Conservation (phyloP, 2,888 invertebrate genomes). For the Folsomia manolachei region DNA sequence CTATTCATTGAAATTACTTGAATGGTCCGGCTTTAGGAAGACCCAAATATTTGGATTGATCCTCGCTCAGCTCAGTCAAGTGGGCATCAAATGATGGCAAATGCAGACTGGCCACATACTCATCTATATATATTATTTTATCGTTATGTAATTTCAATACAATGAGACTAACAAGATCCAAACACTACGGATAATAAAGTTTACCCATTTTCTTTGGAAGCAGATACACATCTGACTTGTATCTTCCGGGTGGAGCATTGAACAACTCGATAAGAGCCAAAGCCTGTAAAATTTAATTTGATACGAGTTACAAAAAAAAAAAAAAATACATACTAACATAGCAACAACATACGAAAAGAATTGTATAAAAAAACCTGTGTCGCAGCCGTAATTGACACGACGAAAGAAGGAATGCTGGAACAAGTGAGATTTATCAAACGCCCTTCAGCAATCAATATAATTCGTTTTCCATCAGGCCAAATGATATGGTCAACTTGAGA, state of each 20-base stretch:
- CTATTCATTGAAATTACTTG: constrained; percentile 40
- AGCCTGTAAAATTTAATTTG: constrained; percentile 58
- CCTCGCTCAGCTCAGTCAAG: constrained; percentile 90
- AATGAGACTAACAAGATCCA: no score
- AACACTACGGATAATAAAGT: constrained; percentile 29
- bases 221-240: constrained; percentile 95
- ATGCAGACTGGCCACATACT: constrained; percentile 95
- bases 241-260: constrained; percentile 90
- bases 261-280: constrained; percentile 94
- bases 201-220: constrained; percentile 97
- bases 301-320: background rate
- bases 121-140: constrained; percentile 63
- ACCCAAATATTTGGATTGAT: constrained; percentile 96
- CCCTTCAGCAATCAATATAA: constrained; percentile 90
- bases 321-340: background rate
- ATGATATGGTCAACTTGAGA: constrained; percentile 98
- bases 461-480: constrained; percentile 95
- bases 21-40: constrained; percentile 97
- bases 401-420: constrained; percentile 95
- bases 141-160: background rate
- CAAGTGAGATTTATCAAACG: constrained; percentile 93
- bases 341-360: constrained; percentile 3
- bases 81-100: constrained; percentile 96
- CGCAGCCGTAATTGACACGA: constrained; percentile 94
- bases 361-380: constrained; percentile 65